Percentiles rank a stretch among this genome's conserved stretches.
phyloP scores from a whole-genome alignment of 2,797 vertebrate species.

The Rhadinocentrus ornatus region DNA sequence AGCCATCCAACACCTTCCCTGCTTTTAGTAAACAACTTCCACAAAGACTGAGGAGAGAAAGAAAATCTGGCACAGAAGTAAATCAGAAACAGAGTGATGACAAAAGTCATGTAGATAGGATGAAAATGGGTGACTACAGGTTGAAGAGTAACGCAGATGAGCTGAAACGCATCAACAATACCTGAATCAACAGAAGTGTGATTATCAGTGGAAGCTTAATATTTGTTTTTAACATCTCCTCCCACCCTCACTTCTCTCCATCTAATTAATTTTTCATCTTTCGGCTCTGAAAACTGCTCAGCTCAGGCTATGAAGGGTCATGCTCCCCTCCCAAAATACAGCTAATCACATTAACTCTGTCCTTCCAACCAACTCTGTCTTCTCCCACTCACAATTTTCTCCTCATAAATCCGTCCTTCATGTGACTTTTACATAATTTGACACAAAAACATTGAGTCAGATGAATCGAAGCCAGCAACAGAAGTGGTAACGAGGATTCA shows the following conservation, averaged over 20 bases:
- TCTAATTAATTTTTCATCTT: conserved; percentile 59
- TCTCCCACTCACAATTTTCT: conserved; percentile 42
- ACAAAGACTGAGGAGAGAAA: conserved; percentile 42
- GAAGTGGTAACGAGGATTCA: conserved; percentile 59
- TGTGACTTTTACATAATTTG: conserved; percentile 72
- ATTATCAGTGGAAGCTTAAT: conserved; percentile 37
- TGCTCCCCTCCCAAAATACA: conserved; percentile 49
- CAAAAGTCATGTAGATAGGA: conserved; percentile 21
- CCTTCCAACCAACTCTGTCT: conserved; percentile 36
- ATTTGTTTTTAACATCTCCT: conserved; percentile 36
- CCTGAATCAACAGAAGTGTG: conserved; percentile 10
- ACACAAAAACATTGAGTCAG: conserved; percentile 58
- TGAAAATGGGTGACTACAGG: conserved; percentile 16
- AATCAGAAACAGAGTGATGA: conserved; percentile 39
- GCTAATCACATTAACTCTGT: conserved; percentile 53
- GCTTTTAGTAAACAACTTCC: conserved; percentile 71
- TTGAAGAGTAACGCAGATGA: conserved; percentile 19
- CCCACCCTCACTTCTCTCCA: conserved; percentile 20
- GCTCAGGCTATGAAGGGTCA: conserved; percentile 41
- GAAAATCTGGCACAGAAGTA: conserved; percentile 48
- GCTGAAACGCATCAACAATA: conserved; percentile 34
- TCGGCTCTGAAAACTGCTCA: conserved; percentile 32
- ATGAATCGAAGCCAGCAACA: conserved; percentile 52
- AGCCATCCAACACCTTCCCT: conserved; percentile 44
- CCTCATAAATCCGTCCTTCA: conserved; percentile 65